A percentile compares a stretch with the other conserved stretches of the same genome.
phyloP scores from a whole-genome alignment of 2,797 vertebrate species.

The Cetoscarus ocellatus region DNA sequence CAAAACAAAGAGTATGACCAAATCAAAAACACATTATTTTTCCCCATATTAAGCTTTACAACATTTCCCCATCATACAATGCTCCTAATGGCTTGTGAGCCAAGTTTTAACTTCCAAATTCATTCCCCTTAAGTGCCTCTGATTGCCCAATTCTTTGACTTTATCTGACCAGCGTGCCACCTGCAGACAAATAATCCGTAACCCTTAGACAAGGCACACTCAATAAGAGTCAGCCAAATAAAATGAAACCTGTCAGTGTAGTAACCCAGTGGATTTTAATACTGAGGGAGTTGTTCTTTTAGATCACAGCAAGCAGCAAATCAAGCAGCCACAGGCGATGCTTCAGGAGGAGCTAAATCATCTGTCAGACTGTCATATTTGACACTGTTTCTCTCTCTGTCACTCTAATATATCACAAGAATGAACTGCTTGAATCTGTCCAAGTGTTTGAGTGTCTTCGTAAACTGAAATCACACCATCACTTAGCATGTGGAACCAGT shows the following conservation, averaged over 20 bases:
- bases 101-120: too few relatives aligned
- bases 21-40: too few relatives aligned
- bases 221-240: background rate
- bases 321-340: conserved; percentile 18
- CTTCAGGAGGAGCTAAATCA: conserved; percentile 32
- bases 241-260: background rate
- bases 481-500: conserved; percentile 9
- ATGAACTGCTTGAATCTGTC: conserved; percentile 30
- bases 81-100: too few relatives aligned
- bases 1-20: too few relatives aligned
- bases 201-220: too few relatives aligned
- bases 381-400: conserved; percentile 18
- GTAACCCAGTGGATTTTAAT: conserved; percentile 1
- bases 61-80: too few relatives aligned
- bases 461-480: background rate
- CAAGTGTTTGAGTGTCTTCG: conserved; percentile 16
- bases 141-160: background rate
- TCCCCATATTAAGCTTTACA: too few relatives aligned
- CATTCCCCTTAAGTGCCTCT: background rate
- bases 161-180: background rate
- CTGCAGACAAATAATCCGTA: background rate
- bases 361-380: conserved; percentile 21
- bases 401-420: conserved; percentile 23
- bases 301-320: conserved; percentile 3
- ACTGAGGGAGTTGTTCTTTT: conserved; percentile 9